Base-by-base conservation (phyloP, 1,140 invertebrate species). In the Drosophila leontia region DNA sequence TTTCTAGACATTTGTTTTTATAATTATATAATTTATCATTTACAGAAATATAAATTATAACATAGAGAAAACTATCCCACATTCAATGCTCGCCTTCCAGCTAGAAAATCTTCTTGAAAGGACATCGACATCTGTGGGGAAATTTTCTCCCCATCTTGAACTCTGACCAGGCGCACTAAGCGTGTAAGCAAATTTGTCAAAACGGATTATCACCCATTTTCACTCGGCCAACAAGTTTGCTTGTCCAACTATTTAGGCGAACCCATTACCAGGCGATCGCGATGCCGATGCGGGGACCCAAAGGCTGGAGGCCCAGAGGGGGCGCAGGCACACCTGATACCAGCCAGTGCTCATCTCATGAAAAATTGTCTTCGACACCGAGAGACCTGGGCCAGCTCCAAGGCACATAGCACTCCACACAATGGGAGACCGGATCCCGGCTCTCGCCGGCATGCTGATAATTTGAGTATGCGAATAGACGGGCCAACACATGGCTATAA, bases 181-280 rank as follows among this genome's bases (percentile, higher is more conserved):
- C 80, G 72, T 88, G 85, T 90, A 88, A 64, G 65, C 83, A 85
- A 91, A 91, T 91, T 91, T 91, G 88, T 91, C 88, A 91, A 91
- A 91, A 80, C 88, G 87, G 88, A 91, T 91, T 91, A 91, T 91
- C 88, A 80, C 88, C 88, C 80, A 91, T 91, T 91, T 88, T 88
- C 84, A 86, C 83, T 75, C 53, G 58, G 41, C 62, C 74, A 78
- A 78, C 76, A 68, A 67, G 71, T 70, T 76, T 37, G 72, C 80
- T 70, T 74, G 59, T 76, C 47, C 76, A 75, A 90, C 74, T 88
- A 90, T 90, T 88, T 88, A 88, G 84, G 82, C 84, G 85, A 87
- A 88, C 84, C 84, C 84, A 87, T 87, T 87, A 88, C 59, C 72
- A 77, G 56, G 37, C 45, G 48, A 76, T 70, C 67, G 63, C 39